Evolutionary conservation across 2,797 vertebrate genomes (phyloP), one percentile per base, ranked within the genome.

Genomic region (Euthynnus affinis): DNA sequence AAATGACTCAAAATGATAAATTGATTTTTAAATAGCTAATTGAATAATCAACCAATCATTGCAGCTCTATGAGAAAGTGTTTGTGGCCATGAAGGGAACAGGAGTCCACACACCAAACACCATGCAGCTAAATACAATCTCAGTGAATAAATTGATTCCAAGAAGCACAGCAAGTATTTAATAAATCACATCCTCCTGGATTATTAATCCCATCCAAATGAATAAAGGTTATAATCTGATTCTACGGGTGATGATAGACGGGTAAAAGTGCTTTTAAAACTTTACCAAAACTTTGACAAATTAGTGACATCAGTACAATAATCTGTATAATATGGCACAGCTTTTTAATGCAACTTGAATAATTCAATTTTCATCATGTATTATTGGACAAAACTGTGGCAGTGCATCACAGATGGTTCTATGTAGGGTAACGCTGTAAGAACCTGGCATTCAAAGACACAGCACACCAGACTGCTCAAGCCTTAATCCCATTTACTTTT

Each of bases 401-500:
- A 32, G 51, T 46, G 63, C 53, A 51, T 62, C 49, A 56, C 76
- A 80, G 68, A 71, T 72, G 76, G 34, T 34, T 15, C 22, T 3
- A 14, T 63, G 32, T 7, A 20, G 29, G 27, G 69, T 74, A 73
- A 82, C 46, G 20, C 52, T 22, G 56, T 18, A 62, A 52, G 12
- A 71, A 59, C 27, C 29, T 25, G 62, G 34, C 65, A 52, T 72
- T 74, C 9, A 65, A 27, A 71, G 49, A 46, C 46, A 67, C 4
- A 17, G 42, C 3, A 29, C 37, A 57, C 18, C 56, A 74, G 51
- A 72, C 62, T 40, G 71, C 23, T 68, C 32, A 6, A 63, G 44
- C 23, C 17, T 34, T 71, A 58, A 80, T 83, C 74, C 65, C 25
- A 34, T 88, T 81, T 69, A 64, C 70, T 81, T 74, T 22, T 60